A percentile compares a stretch with the other conserved stretches of the same genome.
phyloP scores from a whole-genome alignment of 2,113 vertebrate genomes.

The Oryzias melastigma region DNA sequence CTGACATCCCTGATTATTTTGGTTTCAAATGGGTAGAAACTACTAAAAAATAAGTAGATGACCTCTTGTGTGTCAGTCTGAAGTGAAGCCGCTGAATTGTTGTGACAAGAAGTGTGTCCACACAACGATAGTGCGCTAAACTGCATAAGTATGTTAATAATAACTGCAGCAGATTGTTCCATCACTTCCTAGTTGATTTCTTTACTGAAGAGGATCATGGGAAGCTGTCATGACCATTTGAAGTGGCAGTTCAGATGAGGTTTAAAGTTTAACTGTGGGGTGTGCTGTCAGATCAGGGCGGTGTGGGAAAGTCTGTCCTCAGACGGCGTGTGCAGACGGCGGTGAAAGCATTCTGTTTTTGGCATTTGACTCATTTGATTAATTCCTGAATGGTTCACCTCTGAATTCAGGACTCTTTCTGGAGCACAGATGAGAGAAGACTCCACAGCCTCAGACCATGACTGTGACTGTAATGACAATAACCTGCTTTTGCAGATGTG shows the following conservation, averaged over 20 bases:
- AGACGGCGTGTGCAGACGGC: neutral
- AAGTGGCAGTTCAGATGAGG: neutral
- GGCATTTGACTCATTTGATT: constrained; percentile 19
- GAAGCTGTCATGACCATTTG: no score
- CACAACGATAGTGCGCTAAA: neutral
- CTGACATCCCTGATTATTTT: no score
- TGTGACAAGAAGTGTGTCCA: neutral
- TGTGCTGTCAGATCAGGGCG: neutral
- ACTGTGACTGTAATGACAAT: neutral
- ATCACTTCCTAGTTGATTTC: no score
- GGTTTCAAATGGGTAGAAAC: no score
- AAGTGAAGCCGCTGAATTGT: neutral
- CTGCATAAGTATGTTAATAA: no score
- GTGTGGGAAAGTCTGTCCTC: neutral
- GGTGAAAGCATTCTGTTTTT: constrained; percentile 37
- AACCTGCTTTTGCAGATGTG: neutral
- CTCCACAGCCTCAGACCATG: neutral
- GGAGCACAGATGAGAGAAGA: neutral
- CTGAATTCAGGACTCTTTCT: constrained; percentile 6
- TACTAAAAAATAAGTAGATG: neutral
- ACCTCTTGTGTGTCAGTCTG: neutral
- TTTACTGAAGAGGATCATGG: no score
- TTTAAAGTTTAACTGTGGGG: neutral
- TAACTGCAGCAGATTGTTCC: no score
- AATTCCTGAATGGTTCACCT: constrained; percentile 13